A percentile compares a stretch with the other conserved stretches of the same genome.
These are phyloP conservation scores for Hemaris fuciformis DNA, from an alignment of 2,888 invertebrate genomes.

Conservation along the genomic window DNA sequence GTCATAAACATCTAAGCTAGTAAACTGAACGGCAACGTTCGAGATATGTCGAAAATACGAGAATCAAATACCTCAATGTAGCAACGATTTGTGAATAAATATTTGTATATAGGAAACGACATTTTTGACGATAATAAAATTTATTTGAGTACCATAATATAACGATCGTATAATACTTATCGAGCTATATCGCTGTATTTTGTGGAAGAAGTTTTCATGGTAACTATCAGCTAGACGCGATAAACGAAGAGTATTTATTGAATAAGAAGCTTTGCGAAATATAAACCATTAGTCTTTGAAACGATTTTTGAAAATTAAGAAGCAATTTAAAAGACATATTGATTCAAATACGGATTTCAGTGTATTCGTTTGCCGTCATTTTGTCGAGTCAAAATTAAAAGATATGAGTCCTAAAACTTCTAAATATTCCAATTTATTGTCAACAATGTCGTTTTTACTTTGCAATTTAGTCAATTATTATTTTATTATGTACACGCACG, in stretches of 20 bases:
- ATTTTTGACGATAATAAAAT: no score
- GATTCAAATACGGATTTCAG: no score
- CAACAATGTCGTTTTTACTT: background rate
- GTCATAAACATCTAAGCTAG: no score
- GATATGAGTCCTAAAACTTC: no score
- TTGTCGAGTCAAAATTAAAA: no score
- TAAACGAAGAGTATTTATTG: no score
- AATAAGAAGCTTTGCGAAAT: no score
- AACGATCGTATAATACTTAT: background rate
- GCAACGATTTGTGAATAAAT: background rate
- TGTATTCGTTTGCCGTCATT: no score
- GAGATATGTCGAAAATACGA: background rate
- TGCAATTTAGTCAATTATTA: background rate
- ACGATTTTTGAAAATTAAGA: no score
- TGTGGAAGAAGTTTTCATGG: background rate
- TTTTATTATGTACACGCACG: background rate
- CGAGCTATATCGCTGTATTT: background rate
- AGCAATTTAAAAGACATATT: no score
- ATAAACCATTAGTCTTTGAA: no score
- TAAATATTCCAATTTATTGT: background rate
- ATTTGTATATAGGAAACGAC: background rate
- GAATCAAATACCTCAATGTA: background rate
- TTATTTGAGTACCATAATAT: background rate
- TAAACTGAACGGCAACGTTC: background rate
- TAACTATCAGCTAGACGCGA: no score